A percentile compares a stretch with the other conserved stretches of the same genome.
These are phyloP conservation scores for Lordiphosa collinella DNA, from an alignment of 1,140 invertebrate genomes.

Conservation along the genomic window DNA sequence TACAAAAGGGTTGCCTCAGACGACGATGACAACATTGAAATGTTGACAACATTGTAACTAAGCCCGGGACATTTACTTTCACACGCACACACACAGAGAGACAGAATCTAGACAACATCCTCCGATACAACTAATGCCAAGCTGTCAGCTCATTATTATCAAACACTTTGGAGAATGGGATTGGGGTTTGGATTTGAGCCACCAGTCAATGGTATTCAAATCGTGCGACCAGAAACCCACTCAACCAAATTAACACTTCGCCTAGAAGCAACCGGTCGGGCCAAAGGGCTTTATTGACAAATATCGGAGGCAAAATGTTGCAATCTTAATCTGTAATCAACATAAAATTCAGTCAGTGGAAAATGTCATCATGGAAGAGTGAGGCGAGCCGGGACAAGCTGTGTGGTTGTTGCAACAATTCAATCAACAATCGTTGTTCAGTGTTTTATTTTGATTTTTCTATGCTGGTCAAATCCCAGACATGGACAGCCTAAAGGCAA, in stretches of 20 bases:
- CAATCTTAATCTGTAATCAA: constrained; percentile 77
- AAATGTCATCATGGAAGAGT: constrained; percentile 57
- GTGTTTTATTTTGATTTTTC: constrained; percentile 30
- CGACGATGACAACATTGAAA: constrained; percentile 48
- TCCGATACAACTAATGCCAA: constrained; percentile 71
- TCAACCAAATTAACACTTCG: constrained; percentile 76
- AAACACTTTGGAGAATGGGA: constrained; percentile 42
- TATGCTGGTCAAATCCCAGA: constrained; percentile 15
- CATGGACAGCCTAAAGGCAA: constrained; percentile 44
- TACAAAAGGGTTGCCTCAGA: constrained; percentile 22
- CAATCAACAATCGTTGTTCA: constrained; percentile 64
- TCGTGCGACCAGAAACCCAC: constrained; percentile 70
- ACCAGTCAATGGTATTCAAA: constrained; percentile 56
- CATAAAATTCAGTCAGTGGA: constrained; percentile 75
- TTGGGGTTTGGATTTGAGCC: background rate
- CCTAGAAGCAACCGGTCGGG: constrained; percentile 8
- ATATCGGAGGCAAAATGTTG: constrained; percentile 70
- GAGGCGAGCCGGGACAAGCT: background rate
- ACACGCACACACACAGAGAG: constrained; percentile 32
- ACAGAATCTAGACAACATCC: constrained; percentile 11
- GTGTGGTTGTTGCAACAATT: constrained; percentile 57
- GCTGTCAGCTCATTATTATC: constrained; percentile 77
- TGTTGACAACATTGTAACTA: constrained; percentile 74
- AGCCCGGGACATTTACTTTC: constrained; percentile 70
- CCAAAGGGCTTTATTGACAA: constrained; percentile 67